A percentile compares a stretch with the other conserved stretches of the same genome.
Conservation (phyloP, 2,797 vertebrate species). For the Cossypha polioptera region DNA sequence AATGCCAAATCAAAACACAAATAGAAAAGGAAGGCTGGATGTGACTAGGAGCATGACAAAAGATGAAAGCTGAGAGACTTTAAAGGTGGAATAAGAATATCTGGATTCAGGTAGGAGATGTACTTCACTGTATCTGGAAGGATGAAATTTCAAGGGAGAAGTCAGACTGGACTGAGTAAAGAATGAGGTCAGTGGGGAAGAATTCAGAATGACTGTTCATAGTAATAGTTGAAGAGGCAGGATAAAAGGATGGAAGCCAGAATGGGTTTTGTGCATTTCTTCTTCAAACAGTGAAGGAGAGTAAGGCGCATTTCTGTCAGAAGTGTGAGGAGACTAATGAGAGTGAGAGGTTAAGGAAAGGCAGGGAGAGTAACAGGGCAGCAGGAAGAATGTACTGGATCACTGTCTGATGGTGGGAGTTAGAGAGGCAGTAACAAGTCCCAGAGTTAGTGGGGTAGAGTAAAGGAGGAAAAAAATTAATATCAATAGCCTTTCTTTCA, state of each 20-base stretch:
- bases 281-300: not conserved
- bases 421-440: not conserved
- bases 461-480: not conserved
- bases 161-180: not conserved
- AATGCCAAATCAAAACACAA: not conserved
- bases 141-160: not conserved
- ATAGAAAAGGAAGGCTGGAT: not conserved
- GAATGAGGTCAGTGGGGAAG: not conserved
- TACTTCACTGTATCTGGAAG: not conserved
- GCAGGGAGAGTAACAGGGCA: not conserved
- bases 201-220: not conserved
- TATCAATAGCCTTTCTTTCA: not conserved
- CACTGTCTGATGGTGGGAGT: not conserved
- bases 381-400: not conserved
- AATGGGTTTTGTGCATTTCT: not conserved
- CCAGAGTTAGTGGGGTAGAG: not conserved
- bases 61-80: not conserved
- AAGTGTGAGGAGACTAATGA: not conserved
- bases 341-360: not conserved
- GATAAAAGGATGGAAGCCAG: not conserved
- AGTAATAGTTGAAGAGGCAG: not conserved
- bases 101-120: not conserved
- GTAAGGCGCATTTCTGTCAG: not conserved
- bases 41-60: not conserved
- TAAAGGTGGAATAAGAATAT: not conserved